Base-by-base conservation (phyloP, 2,113 vertebrate species). In the Paedocypris sp. region DNA sequence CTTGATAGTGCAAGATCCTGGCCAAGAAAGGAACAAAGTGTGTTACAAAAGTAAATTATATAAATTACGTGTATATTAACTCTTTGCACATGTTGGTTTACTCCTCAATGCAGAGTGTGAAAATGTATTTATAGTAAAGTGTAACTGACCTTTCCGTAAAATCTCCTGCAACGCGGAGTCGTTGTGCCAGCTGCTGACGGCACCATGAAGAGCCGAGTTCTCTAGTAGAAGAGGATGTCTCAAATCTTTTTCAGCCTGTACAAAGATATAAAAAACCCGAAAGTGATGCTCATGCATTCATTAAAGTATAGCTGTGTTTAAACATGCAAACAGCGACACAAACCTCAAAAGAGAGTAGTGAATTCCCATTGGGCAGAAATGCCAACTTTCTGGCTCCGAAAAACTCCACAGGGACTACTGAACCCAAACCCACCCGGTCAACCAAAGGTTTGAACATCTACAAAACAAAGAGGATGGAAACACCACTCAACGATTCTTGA, bases 151-250 rank as follows among this genome's bases (percentile, higher is more conserved):
- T 88, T 91, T 90, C 66, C 92, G 91, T 73, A 98, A 88, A 75
- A 98, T 96, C 69, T 98, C 95, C 73, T 98, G 95, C 56, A 95
- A 86, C 72, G 97, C 93, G 77, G 92, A 89, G 77, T 97, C 92
- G 46, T 87, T 86, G 28, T 87, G 85, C 84, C 94, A 87, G 64
- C 86, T 77, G 74, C 89, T 90, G 74, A 98, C 81, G 63, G 91
- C 88, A 64, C 90, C 83, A 68, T 90, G 90, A 51, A 98, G 75
- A 1, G 76, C 71, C 35, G 87, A 80, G 31, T 95, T 87, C 36
- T 95, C 93, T 80, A 92, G 82, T 47, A 97, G 80, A 79, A 92
- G 28, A 68, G 77, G 83, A 75, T 84, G 89, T 84, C 79, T 89
- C 68, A 81, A 66, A 78, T 85, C 94, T 86, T 83, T 91, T 77